A percentile compares a stretch with the other conserved stretches of the same genome.
Evolutionary conservation across 2,888 invertebrate species (phyloP).

Genomic region (Leptothorax acervorum): DNA sequence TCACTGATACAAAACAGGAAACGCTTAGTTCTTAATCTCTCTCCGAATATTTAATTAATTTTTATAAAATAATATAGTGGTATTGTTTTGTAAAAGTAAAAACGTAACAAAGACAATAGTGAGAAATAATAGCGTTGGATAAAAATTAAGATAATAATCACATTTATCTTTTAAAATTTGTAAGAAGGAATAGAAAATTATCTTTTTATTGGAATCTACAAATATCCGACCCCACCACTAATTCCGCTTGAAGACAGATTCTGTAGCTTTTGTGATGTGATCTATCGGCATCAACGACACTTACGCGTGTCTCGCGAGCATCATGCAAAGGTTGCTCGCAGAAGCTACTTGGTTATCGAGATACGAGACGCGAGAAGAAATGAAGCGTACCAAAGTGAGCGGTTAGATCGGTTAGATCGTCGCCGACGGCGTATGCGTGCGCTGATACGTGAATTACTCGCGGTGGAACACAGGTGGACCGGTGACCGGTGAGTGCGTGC

Average conservation of each 20-base stretch:
- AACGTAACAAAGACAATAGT: not conserved
- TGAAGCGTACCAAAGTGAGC: constrained; percentile 52
- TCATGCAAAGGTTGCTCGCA: constrained; percentile 9
- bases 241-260: not conserved
- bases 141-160: not conserved
- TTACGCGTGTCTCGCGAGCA: constrained; percentile 11
- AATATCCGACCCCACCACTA: not conserved
- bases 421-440: constrained; percentile 30
- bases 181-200: not conserved
- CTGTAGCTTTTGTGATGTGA: not conserved
- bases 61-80: not conserved
- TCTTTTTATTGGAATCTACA: not conserved
- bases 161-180: no score
- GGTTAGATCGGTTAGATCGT: constrained; percentile 44
- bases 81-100: not conserved
- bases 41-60: not conserved
- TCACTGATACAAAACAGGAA: not conserved
- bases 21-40: not conserved
- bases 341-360: constrained; percentile 26
- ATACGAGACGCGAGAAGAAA: constrained; percentile 48
- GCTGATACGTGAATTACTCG: constrained; percentile 38
- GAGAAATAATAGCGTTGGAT: not conserved
- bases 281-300: not conserved
- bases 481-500: constrained; percentile 43
- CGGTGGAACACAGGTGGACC: constrained; percentile 38